Percentiles rank a stretch among this genome's conserved stretches.
These are phyloP conservation scores for Parnassius orleans DNA, from an alignment of 2,888 invertebrate species.

Conservation along the genomic window DNA sequence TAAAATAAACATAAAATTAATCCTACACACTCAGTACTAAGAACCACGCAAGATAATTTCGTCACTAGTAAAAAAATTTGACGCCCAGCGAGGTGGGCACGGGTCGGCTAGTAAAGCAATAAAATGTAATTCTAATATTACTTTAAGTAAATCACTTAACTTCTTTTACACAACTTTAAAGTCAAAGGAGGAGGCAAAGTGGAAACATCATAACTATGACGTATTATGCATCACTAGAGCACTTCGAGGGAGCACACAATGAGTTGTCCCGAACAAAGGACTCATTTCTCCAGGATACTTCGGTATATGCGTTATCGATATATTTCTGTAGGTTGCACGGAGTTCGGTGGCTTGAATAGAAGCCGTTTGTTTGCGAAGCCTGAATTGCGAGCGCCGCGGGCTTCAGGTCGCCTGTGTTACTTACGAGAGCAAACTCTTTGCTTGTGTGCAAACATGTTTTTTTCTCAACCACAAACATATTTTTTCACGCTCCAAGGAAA, in stretches of 20 bases:
- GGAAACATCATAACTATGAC: neutral
- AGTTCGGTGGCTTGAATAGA: slow-evolving; percentile 33
- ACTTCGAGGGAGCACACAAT: slow-evolving; percentile 39
- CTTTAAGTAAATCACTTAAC: no score
- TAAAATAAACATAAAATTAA: no score
- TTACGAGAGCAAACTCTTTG: slow-evolving; percentile 31
- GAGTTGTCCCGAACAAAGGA: slow-evolving; percentile 51
- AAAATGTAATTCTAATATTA: no score
- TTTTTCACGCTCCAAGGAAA: slow-evolving; percentile 16
- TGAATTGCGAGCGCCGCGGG: slow-evolving; percentile 54
- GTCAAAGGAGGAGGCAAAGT: no score
- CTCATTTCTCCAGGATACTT: slow-evolving; percentile 52
- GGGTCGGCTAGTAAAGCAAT: no score
- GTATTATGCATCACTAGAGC: slow-evolving; percentile 12
- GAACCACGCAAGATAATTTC: no score
- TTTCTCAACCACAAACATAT: slow-evolving; percentile 21
- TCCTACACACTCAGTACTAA: no score
- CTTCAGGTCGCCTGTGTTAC: slow-evolving; percentile 43
- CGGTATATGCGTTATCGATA: slow-evolving; percentile 51
- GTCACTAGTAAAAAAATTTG: no score
- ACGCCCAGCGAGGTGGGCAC: no score
- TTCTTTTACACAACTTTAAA: no score
- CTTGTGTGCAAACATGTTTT: slow-evolving; percentile 22
- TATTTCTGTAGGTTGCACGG: slow-evolving; percentile 38
- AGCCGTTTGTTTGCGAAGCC: slow-evolving; percentile 50